These are phyloP conservation scores for Hemicrepidius hirtus DNA, from an alignment of 2,888 invertebrate species.

Conservation along the genomic window DNA sequence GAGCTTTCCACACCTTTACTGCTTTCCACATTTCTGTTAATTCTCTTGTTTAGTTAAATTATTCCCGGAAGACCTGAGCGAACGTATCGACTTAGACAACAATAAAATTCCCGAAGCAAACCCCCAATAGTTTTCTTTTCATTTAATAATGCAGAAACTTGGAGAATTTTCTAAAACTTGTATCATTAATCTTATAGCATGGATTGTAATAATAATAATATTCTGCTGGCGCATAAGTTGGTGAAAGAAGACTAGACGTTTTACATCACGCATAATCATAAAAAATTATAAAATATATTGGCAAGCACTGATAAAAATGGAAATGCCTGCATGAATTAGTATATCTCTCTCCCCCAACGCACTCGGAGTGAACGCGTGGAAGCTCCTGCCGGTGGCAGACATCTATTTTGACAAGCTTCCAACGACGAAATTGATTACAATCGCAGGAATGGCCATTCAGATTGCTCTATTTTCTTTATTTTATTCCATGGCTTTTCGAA, in stretches of 20 bases:
- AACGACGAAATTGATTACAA: slow-evolving; percentile 29
- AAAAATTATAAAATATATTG: slow-evolving; percentile 29
- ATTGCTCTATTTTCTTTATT: slow-evolving; percentile 16
- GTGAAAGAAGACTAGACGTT: slow-evolving; percentile 3
- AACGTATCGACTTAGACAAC: slow-evolving; percentile 21
- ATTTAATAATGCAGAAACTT: slow-evolving; percentile 21
- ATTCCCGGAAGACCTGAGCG: neutral
- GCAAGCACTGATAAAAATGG: slow-evolving; percentile 16
- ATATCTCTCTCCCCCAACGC: slow-evolving; percentile 8
- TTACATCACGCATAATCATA: slow-evolving; percentile 17
- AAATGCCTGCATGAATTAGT: slow-evolving; percentile 25
- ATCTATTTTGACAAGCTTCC: slow-evolving; percentile 34
- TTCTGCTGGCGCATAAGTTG: slow-evolving; percentile 4
- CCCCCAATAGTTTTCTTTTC: slow-evolving; percentile 10
- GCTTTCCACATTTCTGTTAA: slow-evolving; percentile 16
- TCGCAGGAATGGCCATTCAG: slow-evolving; percentile 26
- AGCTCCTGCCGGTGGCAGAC: slow-evolving; percentile 23
- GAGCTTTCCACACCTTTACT: slow-evolving; percentile 7
- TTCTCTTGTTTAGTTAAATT: slow-evolving; percentile 14
- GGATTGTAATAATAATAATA: slow-evolving; percentile 6
- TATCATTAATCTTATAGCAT: slow-evolving; percentile 20
- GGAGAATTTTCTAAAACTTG: slow-evolving; percentile 4
- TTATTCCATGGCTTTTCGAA: slow-evolving; percentile 10
- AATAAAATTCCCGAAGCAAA: slow-evolving; percentile 12
- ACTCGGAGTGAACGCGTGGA: slow-evolving; percentile 8